A percentile compares a stretch with the other conserved stretches of the same genome.
Conservation (phyloP, 2,888 invertebrate genomes). For the Drepanosiphum platanoidis region DNA sequence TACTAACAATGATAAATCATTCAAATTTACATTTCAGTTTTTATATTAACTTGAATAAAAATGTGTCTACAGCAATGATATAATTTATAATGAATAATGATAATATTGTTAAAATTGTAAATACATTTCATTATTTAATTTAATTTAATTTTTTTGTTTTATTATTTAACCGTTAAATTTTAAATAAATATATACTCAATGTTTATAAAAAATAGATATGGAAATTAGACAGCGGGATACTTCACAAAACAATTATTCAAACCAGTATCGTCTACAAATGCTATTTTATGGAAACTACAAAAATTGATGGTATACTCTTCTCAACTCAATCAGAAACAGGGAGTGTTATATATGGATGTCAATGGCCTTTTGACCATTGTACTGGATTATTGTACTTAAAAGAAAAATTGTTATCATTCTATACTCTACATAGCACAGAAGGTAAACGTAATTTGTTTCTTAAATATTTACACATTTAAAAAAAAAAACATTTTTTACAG, state of each 20-base stretch:
- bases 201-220: constrained; percentile 41
- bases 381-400: constrained; percentile 31
- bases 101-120: too few relatives aligned
- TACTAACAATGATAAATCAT: too few relatives aligned
- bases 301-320: constrained; percentile 11
- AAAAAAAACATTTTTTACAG: constrained; percentile 30
- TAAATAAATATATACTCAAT: neutral
- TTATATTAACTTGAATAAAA: too few relatives aligned
- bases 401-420: constrained; percentile 49
- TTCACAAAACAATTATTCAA: constrained; percentile 9
- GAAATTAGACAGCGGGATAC: neutral
- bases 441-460: constrained; percentile 18
- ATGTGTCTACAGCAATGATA: too few relatives aligned
- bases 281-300: constrained; percentile 37
- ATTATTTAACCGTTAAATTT: neutral
- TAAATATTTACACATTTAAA: neutral
- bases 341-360: constrained; percentile 38
- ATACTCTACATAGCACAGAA: constrained; percentile 1
- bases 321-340: neutral
- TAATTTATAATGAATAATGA: too few relatives aligned
- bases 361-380: constrained; percentile 41
- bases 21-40: too few relatives aligned
- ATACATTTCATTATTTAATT: too few relatives aligned
- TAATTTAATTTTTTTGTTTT: too few relatives aligned
- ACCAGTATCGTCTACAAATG: neutral